Percentiles rank a stretch among this genome's conserved stretches.
phyloP scores from a whole-genome alignment of 2,888 invertebrate species.

The Pteria penguin region DNA sequence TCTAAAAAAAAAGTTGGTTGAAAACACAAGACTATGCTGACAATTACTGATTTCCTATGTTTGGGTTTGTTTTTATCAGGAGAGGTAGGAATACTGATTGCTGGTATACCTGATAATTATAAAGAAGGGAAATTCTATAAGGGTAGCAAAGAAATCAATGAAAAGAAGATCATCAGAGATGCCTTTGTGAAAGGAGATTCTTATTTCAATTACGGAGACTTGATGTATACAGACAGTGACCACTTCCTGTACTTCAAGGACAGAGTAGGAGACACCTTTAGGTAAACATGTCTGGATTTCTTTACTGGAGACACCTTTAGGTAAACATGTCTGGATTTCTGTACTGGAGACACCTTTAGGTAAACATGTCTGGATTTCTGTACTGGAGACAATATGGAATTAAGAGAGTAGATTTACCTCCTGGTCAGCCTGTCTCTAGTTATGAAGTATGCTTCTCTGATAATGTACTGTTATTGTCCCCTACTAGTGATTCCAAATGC shows the following conservation, averaged over 20 bases:
- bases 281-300: too few relatives aligned
- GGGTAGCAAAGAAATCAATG: constrained; percentile 89
- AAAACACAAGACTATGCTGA: background rate
- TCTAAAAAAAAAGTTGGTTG: too few relatives aligned
- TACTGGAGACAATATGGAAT: too few relatives aligned
- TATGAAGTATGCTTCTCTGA: too few relatives aligned
- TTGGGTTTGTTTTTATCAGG: constrained; percentile 47
- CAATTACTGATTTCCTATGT: background rate
- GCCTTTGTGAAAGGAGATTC: constrained; percentile 92
- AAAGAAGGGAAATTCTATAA: constrained; percentile 84
- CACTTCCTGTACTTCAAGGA: constrained; percentile 75
- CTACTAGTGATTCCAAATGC: too few relatives aligned
- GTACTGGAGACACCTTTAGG: constrained; percentile 78
- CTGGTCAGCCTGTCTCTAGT: too few relatives aligned
- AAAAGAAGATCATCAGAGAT: constrained; percentile 92
- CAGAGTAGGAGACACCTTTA: constrained; percentile 75
- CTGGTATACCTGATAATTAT: constrained; percentile 47
- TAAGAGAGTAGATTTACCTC: too few relatives aligned
- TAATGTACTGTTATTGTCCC: too few relatives aligned
- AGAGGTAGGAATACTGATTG: constrained; percentile 70
- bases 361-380: too few relatives aligned
- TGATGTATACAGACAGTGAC: constrained; percentile 67
- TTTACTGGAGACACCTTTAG: constrained; percentile 78
- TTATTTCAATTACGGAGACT: constrained; percentile 74
- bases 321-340: too few relatives aligned